These are phyloP conservation scores for Harpalus rufipes DNA, from an alignment of 2,888 invertebrate genomes.

Conservation along the genomic window DNA sequence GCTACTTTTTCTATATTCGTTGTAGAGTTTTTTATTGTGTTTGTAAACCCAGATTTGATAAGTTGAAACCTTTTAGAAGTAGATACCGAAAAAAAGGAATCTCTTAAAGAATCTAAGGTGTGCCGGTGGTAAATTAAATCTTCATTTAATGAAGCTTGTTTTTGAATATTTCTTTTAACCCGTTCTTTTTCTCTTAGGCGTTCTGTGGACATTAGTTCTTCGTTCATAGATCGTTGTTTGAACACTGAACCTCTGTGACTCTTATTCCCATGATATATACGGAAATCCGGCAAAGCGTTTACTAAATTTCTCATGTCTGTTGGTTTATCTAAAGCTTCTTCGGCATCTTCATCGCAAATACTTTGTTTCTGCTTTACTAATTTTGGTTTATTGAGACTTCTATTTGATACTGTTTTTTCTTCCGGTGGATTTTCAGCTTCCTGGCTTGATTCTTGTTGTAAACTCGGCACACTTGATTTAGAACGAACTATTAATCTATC, in stretches of 20 bases:
- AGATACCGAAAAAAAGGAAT: constrained; percentile 86
- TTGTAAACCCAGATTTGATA: constrained; percentile 89
- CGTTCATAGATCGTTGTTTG: constrained; percentile 93
- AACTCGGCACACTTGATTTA: constrained; percentile 86
- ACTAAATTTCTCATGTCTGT: constrained; percentile 85
- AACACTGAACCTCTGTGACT: constrained; percentile 81
- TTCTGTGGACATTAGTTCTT: constrained; percentile 93
- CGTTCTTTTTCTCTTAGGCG: constrained; percentile 90
- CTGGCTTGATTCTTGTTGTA: constrained; percentile 72
- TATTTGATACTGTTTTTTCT: constrained; percentile 68
- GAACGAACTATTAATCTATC: constrained; percentile 86
- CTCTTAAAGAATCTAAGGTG: constrained; percentile 85
- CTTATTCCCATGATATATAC: constrained; percentile 78
- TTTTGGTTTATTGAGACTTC: constrained; percentile 80
- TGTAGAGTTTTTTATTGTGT: constrained; percentile 89
- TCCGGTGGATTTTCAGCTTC: constrained; percentile 71
- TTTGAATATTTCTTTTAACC: constrained; percentile 90
- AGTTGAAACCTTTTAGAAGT: constrained; percentile 88
- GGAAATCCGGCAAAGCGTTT: constrained; percentile 84
- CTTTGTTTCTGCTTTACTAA: constrained; percentile 93
- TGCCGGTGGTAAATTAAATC: constrained; percentile 87
- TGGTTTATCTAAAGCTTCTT: constrained; percentile 82
- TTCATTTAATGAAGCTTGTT: constrained; percentile 93
- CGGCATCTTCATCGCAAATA: constrained; percentile 86
- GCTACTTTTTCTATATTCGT: constrained; percentile 91